A percentile compares a stretch with the other conserved stretches of the same genome.
Conservation (phyloP, 2,888 invertebrate genomes). For the Meloe dianella region DNA sequence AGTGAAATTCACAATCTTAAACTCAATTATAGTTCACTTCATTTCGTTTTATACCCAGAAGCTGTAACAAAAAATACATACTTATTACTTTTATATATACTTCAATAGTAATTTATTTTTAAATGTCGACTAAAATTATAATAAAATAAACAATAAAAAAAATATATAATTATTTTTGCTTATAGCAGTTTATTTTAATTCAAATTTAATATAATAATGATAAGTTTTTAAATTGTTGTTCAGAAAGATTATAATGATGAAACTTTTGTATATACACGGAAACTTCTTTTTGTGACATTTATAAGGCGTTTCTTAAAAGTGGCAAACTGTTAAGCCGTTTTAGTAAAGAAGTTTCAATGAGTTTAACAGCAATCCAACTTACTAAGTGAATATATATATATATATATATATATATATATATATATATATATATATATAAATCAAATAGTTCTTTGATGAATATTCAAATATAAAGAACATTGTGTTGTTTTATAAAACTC, state of each 20-base stretch:
- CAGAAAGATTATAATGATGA: not conserved
- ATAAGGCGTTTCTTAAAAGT: not conserved
- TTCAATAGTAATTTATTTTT: not conserved
- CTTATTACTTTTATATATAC: not conserved
- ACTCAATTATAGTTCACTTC: not conserved
- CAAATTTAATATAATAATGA: not conserved
- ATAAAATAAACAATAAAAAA: not conserved
- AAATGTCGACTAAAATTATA: not conserved
- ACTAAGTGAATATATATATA: not conserved
- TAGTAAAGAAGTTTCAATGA: not conserved
- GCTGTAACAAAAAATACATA: not conserved
- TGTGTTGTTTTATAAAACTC: not conserved
- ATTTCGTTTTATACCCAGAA: not conserved
- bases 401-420: not conserved
- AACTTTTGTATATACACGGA: not conserved
- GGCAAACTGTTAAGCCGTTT: not conserved
- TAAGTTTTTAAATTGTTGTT: constrained; percentile 1
- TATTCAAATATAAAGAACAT: not conserved
- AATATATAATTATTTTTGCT: not conserved
- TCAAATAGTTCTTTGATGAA: not conserved
- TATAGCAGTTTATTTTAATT: not conserved
- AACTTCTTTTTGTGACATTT: not conserved
- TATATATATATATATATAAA: no score
- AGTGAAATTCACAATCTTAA: not conserved
- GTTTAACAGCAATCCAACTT: not conserved